Evolutionary conservation across 2,888 invertebrate species (phyloP).

Genomic region (Pachliopta kotzebuea): DNA sequence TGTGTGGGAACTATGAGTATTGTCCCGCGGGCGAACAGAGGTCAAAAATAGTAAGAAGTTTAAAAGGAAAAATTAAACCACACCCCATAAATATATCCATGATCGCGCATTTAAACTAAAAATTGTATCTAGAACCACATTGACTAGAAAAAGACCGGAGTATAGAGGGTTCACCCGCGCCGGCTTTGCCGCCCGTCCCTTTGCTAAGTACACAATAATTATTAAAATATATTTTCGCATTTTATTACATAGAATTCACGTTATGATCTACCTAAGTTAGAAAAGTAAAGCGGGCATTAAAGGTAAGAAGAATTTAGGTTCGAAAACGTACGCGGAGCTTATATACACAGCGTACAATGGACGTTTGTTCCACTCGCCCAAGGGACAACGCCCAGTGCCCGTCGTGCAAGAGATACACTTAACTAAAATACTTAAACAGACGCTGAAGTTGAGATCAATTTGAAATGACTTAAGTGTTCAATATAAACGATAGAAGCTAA

Average conservation of each 20-base stretch:
- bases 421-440: constrained; percentile 35
- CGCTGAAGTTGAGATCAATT: constrained; percentile 34
- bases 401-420: constrained; percentile 33
- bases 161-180: constrained; percentile 66
- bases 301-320: constrained; percentile 70
- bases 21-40: constrained; percentile 71
- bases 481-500: constrained; percentile 32
- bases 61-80: constrained; percentile 37
- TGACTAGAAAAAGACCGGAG: constrained; percentile 47
- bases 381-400: constrained; percentile 49
- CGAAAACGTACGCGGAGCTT: constrained; percentile 77
- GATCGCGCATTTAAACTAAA: constrained; percentile 31
- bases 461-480: constrained; percentile 32
- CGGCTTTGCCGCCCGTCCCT: constrained; percentile 76
- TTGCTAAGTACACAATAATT: constrained; percentile 79
- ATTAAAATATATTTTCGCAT: constrained; percentile 81
- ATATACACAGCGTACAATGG: constrained; percentile 79
- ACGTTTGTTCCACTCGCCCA: constrained; percentile 70
- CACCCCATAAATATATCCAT: constrained; percentile 25
- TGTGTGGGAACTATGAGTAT: constrained; percentile 63
- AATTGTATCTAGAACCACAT: constrained; percentile 30
- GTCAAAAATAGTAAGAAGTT: constrained; percentile 29
- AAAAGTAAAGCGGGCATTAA: constrained; percentile 76
- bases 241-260: constrained; percentile 81
- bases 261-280: constrained; percentile 79